Base-by-base conservation (phyloP, 2,888 invertebrate species). In the Graphium colonna region DNA sequence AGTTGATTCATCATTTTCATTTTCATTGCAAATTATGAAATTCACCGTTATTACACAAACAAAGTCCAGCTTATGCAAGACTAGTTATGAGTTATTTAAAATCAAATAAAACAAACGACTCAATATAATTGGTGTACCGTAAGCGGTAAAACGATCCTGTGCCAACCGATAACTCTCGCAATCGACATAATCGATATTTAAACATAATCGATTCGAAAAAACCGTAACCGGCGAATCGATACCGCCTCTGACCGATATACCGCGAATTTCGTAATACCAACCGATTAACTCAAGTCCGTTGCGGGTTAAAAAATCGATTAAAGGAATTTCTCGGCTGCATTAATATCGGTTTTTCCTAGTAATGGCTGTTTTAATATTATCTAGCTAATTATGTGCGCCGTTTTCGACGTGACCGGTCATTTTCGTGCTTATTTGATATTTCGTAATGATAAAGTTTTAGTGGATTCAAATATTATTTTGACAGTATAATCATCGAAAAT, bases 281-380 rank as follows among this genome's bases (percentile, higher is more conserved):
- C 74, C 77, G 78, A 83, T 83, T 83, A 75, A 70, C 67, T 66
- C 69, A 71, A 71, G 67, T 64, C 60, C 60, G 57, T 58, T 58
- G 63, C 13, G 36, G 12, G 1, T 69, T 73, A 81, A 79, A 79
- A 77, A 68, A 67, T 59, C 51, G 51, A 55, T 60, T 60, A 58
- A 55, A 61, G 57, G 59, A 60, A 69, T 71, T 67, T 69, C 64
- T 64, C 63, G 56, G 63, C 68, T 63, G 63, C 62, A 54, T 60
- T 51, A 60, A 54, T n/a, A 54, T 57, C 48, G 58, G 47, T 52
- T 59, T 60, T 59, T 49, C 46, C 52, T 43, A 16, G 60, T 60
- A 64, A 42, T 21, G 21, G 21, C n/a, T n/a, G n/a, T n/a, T n/a
- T 21, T 21, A 53, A 52, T 46, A 26, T 47, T 33, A 38, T 46